phyloP scores from a whole-genome alignment of 2,113 vertebrate genomes.

The Gymnarchus niloticus region DNA sequence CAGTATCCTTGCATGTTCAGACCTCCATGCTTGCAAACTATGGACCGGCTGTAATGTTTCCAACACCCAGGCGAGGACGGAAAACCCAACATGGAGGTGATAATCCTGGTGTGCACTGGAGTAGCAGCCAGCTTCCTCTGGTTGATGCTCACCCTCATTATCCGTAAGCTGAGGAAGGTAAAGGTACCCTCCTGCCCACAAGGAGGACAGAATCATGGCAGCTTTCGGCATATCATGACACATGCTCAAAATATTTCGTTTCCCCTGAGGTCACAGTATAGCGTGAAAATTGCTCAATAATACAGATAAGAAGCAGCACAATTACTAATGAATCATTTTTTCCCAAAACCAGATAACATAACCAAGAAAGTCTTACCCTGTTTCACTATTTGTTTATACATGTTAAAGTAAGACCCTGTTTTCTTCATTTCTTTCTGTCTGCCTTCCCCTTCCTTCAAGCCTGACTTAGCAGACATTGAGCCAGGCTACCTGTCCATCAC shows the following conservation, averaged over 20 bases:
- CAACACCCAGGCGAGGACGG: constrained; percentile 69
- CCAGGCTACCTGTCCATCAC: constrained; percentile 87
- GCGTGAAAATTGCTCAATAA: not conserved
- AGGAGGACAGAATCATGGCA: not conserved
- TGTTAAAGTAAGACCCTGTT: not conserved
- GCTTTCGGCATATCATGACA: not conserved
- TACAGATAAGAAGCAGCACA: not conserved
- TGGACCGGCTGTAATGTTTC: not conserved
- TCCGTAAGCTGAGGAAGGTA: constrained; percentile 85
- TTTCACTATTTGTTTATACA: constrained; percentile 34
- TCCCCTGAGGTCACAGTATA: not conserved
- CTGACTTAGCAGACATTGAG: constrained; percentile 75
- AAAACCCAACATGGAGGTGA: constrained; percentile 81
- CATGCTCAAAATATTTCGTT: not conserved
- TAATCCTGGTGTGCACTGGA: constrained; percentile 83
- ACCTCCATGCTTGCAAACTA: not conserved
- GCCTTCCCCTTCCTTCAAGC: constrained; percentile 35
- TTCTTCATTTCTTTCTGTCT: not conserved
- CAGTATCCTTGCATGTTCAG: not conserved
- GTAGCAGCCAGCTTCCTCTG: constrained; percentile 85
- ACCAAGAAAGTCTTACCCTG: not conserved
- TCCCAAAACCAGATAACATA: not conserved
- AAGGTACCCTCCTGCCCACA: constrained; percentile 23
- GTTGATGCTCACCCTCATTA: constrained; percentile 87
- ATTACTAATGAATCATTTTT: not conserved